Base-by-base conservation (phyloP, 2,113 vertebrate species). In the Plotosus lineatus region DNA sequence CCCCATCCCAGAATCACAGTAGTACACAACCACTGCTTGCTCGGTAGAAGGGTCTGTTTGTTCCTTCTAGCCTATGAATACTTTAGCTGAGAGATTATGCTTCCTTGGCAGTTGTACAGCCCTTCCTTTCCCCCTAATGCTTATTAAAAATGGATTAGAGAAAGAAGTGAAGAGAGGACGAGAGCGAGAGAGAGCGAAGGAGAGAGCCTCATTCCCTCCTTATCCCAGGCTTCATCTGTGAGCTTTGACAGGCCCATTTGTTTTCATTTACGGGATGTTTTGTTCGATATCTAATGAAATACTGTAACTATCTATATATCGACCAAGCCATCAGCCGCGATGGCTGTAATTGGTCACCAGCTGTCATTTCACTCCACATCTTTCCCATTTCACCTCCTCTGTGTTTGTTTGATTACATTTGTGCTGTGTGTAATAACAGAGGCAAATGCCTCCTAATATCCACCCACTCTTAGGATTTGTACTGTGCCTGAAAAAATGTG, bases 211-310 rank as follows among this genome's bases (percentile, higher is more conserved):
- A 80, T 73, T 80, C 77, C 79, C 50, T 80, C 21, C 83, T 83
- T 84, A 75, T 73, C 72, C 77, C 77, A 28, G 31, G 73, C 31
- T 84, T 84, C 72, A 58, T 40, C 80, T 85, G 63, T 63, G 87
- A 76, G 65, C 83, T 82, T 75, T 90, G 89, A 89, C 89, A 90
- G 86, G 83, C 85, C 82, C 90, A 92, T 92, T 92, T 92, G 88
- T 92, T 92, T 90, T 89, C 86, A 92, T 92, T 91, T 90, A 81
- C 78, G 75, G 75, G 82, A 90, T 82, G 89, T 87, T 92, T 87
- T 83, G 86, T 86, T 91, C 87, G 82, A 89, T 91, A 88, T 86
- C 83, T 88, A 90, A 91, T 90, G 82, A 88, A 91, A 91, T 90
- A 79, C 77, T 76, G 53, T 85, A 90, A 90, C 86, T 87, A 90